These are phyloP conservation scores for Pipistrellus kuhlii DNA, from an alignment of 2,797 vertebrate species.

Conservation along the genomic window DNA sequence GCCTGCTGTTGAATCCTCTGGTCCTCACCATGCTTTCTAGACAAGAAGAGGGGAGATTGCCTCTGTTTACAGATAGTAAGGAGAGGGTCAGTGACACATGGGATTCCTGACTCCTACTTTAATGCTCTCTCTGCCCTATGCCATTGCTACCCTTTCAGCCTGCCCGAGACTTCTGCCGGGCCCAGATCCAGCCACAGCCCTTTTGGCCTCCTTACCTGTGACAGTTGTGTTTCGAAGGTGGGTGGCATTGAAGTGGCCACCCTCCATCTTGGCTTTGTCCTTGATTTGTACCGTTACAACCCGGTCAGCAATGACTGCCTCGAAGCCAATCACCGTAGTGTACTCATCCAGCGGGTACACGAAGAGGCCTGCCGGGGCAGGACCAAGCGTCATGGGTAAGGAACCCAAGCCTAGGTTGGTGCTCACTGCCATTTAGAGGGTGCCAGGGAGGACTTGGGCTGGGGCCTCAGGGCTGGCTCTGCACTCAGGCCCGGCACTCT, in stretches of 20 bases:
- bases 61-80: not conserved
- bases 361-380: conserved; percentile 91
- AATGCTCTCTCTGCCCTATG: not conserved
- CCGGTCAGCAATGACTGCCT: conserved; percentile 92
- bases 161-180: not conserved
- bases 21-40: not conserved
- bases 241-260: conserved; percentile 86
- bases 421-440: not conserved
- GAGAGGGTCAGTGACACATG: not conserved
- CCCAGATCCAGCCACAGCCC: not conserved
- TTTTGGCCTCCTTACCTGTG: conserved; percentile 87
- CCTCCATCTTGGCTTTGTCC: conserved; percentile 95
- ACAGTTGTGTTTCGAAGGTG: conserved; percentile 84
- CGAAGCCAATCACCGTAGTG: conserved; percentile 94
- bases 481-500: not conserved
- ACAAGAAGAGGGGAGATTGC: not conserved
- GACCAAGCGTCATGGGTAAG: accelerated
- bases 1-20: not conserved
- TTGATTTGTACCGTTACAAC: conserved; percentile 96
- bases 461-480: not conserved
- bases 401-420: not conserved
- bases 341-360: conserved; percentile 95
- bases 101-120: not conserved
- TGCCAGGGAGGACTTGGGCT: not conserved
- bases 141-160: not conserved